Conservation (phyloP, 2,113 vertebrate species). For the Psophia crepitans region DNA sequence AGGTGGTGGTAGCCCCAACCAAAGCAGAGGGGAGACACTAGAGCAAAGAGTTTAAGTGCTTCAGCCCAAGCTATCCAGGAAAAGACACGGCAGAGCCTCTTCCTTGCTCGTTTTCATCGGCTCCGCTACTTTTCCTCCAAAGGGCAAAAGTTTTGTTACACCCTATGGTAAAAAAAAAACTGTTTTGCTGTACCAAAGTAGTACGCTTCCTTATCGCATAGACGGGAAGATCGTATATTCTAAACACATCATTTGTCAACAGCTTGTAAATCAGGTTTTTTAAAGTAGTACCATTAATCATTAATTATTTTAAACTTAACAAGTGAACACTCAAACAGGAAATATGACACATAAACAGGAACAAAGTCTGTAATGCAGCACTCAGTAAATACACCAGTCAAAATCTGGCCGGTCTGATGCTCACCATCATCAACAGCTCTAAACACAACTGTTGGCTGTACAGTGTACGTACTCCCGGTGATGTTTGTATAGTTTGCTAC, state of each 20-base stretch:
- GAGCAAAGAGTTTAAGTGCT: background rate
- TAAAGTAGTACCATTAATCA: conserved; percentile 25
- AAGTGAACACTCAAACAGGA: conserved; percentile 59
- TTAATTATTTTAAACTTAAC: conserved; percentile 57
- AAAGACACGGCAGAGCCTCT: background rate
- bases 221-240: background rate
- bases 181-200: background rate
- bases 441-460: background rate
- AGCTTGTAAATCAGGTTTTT: conserved; percentile 29
- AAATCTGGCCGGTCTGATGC: background rate
- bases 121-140: background rate
- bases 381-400: background rate
- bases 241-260: conserved; percentile 40
- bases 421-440: background rate
- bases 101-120: background rate
- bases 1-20: background rate
- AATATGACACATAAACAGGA: conserved; percentile 49
- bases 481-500: background rate
- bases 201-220: background rate
- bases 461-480: background rate
- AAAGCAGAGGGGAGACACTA: background rate
- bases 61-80: background rate
- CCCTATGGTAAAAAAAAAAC: background rate
- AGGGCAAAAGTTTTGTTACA: background rate
- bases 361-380: background rate